These are phyloP conservation scores for Clepsis dumicolana DNA, from an alignment of 2,888 invertebrate species.

Conservation along the genomic window DNA sequence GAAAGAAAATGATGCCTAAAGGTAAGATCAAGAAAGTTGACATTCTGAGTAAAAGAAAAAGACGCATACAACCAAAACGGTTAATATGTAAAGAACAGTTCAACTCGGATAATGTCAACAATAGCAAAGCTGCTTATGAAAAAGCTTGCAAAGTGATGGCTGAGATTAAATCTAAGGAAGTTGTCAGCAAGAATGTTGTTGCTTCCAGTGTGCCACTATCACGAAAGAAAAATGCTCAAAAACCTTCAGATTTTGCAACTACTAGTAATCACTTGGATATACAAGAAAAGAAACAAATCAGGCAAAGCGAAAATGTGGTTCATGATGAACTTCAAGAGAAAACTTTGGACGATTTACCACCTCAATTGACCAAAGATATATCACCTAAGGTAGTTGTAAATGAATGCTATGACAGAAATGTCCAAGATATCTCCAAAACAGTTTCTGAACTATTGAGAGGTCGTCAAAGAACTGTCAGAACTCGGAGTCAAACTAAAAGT, in stretches of 20 bases:
- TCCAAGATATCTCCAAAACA: not conserved
- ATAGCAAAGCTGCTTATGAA: slow-evolving; percentile 66
- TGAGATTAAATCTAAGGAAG: slow-evolving; percentile 60
- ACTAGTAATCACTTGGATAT: not conserved
- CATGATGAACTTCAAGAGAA: not conserved
- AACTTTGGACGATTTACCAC: not conserved
- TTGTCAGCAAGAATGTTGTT: slow-evolving; percentile 20
- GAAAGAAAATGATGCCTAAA: slow-evolving; percentile 62
- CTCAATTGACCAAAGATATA: not conserved
- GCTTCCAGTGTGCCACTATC: not conserved
- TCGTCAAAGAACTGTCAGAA: slow-evolving; percentile 45
- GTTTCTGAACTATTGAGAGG: not conserved
- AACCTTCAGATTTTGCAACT: not conserved
- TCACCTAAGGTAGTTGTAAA: too few relatives aligned
- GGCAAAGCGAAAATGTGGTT: not conserved
- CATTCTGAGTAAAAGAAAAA: slow-evolving; percentile 48
- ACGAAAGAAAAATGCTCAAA: slow-evolving; percentile 8
- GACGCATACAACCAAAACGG: slow-evolving; percentile 50
- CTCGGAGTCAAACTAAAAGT: slow-evolving; percentile 53
- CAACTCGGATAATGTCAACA: slow-evolving; percentile 51
- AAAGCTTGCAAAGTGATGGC: slow-evolving; percentile 70
- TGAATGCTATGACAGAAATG: too few relatives aligned
- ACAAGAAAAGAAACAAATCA: not conserved
- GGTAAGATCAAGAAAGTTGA: slow-evolving; percentile 62
- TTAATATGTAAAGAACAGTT: slow-evolving; percentile 45